Evolutionary conservation across 2,113 vertebrate species (phyloP), one percentile per base, ranked within the genome.

Genomic region (Raja brachyura): DNA sequence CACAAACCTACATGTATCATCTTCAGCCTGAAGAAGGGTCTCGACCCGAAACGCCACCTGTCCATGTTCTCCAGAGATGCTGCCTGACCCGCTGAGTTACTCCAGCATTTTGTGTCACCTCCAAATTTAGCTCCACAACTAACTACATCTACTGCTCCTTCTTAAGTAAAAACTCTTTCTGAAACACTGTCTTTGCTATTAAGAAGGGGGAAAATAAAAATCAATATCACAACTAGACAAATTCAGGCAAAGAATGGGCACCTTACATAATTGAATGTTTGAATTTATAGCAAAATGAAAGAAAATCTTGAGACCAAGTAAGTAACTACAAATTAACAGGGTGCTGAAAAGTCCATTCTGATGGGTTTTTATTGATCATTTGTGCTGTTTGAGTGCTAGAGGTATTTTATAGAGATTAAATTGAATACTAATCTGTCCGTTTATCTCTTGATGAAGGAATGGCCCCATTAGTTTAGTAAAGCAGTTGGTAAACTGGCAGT

Each of bases 321-420:
- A 25, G 56, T 61, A 86, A 86, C 56, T n/a, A 31, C 22, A 22
- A 10, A 86, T 61, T 86, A 86, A 86, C 61, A n/a, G 56, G 56
- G 54, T 9, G 9, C 4, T n/a, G 25, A n/a, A 28, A 59, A 59
- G 9, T 61, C 56, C 54, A 22, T n/a, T 5, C 54, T 86, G 56
- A 86, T 86, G 78, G 78, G 39, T 81, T 22, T 61, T 86, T 86
- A n/a, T 86, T 86, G 56, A n/a, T 86, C 10, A 61, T 86, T 86
- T 61, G 81, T 59, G 81, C 81, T 86, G 39, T 48, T 48, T 48
- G 39, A 48, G 39, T 48, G 56, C 81, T n/a, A 61, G 81, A 61
- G 81, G 25, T 86, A 61, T 11, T 59, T 86, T 86, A 61, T 86
- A 56, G 54, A 56, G 22, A 86, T 86, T 86, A n/a, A 86, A 61